Evolutionary conservation across 2,113 vertebrate species (phyloP), one percentile per base, ranked within the genome.

Genomic region (Aix galericulata): DNA sequence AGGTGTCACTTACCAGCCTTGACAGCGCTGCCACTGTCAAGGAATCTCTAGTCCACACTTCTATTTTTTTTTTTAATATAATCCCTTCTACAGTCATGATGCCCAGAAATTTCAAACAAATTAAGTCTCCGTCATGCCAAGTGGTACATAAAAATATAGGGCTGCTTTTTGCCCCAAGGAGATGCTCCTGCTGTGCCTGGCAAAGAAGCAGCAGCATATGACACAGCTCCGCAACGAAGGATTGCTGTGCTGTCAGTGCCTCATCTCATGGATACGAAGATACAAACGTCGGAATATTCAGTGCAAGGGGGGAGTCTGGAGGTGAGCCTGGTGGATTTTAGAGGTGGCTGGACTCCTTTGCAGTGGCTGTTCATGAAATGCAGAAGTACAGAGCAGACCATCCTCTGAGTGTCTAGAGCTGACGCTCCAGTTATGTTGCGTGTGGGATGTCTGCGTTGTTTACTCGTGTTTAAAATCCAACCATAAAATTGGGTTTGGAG

Each of bases 201-300:
- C 36, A 87, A 69, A 81, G n/a, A 34, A 82, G 59, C 21, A 0
- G 1, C 22, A 9, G 55, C 4, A 7, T 63, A 36, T 78, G 68
- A 86, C 66, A 7, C 12, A 93, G 10, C 11, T 40, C 26, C 4
- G 1, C 21, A 68, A 55, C 1, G 13, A 50, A 58, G 3, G 17
- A 17, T 21, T 86, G 8, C 48, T 82, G 11, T 7, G 13, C 77
- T 64, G 52, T 68, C 27, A 34, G 23, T 17, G 42, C 69, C 32
- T 71, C 9, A 4, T 75, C 26, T 90, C 6, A 20, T 4, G 11
- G 42, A 6, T 26, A 11, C 8, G 21, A 82, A 26, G 42, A 7
- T 29, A 12, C 8, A 18, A 82, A 26, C 17, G 17, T 69, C 11
- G 50, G 31, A 8, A 6, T 0, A 0, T 63, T 32, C 34, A 15